Evolutionary conservation across 2,888 invertebrate species (phyloP).

Genomic region (Autographa pulchrina): DNA sequence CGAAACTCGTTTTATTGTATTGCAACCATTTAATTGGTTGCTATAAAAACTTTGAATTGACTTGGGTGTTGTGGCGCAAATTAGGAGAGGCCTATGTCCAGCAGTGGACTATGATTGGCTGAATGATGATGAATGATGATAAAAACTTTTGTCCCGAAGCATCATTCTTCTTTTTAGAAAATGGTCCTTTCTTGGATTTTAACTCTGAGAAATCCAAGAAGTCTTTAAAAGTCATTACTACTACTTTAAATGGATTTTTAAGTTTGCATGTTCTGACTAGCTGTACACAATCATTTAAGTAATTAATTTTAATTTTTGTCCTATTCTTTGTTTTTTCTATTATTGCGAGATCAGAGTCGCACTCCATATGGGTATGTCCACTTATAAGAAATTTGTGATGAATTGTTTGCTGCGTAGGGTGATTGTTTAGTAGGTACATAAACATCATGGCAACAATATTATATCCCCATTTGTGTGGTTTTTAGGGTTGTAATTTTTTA

Average conservation of each 20-base stretch:
- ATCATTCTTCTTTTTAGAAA: constrained; percentile 14
- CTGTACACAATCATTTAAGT: constrained; percentile 26
- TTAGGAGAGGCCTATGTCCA: no score
- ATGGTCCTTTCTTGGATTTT: constrained; percentile 18
- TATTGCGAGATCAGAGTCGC: neutral
- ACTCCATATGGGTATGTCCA: neutral
- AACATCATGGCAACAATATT: constrained; percentile 27
- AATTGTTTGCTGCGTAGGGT: constrained; percentile 28
- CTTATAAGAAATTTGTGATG: constrained; percentile 17
- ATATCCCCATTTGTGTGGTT: constrained; percentile 1
- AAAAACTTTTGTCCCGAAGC: neutral
- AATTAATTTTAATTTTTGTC: neutral
- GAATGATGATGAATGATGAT: no score
- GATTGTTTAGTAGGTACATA: constrained; percentile 15
- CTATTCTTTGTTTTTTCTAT: neutral
- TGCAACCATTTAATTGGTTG: constrained; percentile 14
- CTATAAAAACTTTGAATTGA: no score
- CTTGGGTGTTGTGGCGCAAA: no score
- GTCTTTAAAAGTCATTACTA: constrained; percentile 16
- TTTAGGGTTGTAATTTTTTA: no score
- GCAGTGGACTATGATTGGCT: no score
- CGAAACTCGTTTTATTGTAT: constrained; percentile 1
- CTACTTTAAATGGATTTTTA: constrained; percentile 14
- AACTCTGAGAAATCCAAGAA: constrained; percentile 16
- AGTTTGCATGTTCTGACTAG: constrained; percentile 22